These are phyloP conservation scores for Tragelaphus oryx DNA, from an alignment of 2,797 vertebrate species.

Conservation along the genomic window DNA sequence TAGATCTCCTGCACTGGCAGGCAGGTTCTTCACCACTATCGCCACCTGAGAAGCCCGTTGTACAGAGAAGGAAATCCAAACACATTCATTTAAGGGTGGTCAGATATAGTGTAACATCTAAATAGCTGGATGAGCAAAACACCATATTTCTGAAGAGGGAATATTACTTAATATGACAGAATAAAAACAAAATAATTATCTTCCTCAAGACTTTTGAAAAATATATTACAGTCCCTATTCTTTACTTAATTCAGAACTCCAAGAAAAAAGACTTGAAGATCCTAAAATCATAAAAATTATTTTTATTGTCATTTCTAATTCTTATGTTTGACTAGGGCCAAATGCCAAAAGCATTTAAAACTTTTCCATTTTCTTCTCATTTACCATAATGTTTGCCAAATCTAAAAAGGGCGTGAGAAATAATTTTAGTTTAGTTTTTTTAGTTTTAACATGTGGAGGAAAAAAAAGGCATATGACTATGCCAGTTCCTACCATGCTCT, in stretches of 20 bases:
- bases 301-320: neutral
- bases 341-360: neutral
- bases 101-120: neutral
- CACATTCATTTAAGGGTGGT: neutral
- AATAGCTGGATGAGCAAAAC: neutral
- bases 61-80: neutral
- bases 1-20: neutral
- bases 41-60: neutral
- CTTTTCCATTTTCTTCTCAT: neutral
- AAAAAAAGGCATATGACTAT: neutral
- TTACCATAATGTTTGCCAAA: conserved; percentile 26
- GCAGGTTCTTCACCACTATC: no score
- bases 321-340: neutral
- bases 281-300: neutral
- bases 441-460: neutral
- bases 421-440: neutral
- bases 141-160: neutral
- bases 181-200: neutral
- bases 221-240: neutral
- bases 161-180: neutral
- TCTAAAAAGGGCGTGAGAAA: conserved; percentile 32
- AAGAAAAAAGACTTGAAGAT: neutral
- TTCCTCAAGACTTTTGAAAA: neutral
- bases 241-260: neutral
- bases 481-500: neutral